phyloP scores from a whole-genome alignment of 2,888 invertebrate species.

The Parnassius smintheus region DNA sequence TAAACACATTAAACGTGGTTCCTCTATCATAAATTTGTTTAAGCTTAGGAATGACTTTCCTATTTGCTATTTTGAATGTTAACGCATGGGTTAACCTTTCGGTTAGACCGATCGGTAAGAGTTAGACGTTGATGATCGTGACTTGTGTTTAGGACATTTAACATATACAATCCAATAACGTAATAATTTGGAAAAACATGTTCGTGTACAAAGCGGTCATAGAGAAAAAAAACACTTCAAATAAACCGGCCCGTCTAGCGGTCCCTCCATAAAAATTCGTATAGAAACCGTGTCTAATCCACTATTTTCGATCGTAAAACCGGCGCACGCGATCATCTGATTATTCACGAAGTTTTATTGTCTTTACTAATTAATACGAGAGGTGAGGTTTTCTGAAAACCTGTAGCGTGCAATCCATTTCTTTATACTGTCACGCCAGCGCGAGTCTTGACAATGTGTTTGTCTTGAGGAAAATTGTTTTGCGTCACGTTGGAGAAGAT shows the following conservation, averaged over 20 bases:
- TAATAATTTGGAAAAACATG: constrained; percentile 23
- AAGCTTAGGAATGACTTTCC: too few relatives aligned
- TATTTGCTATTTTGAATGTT: too few relatives aligned
- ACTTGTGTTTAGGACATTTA: constrained; percentile 11
- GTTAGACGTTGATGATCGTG: not conserved
- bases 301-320: constrained; percentile 48
- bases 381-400: constrained; percentile 27
- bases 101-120: too few relatives aligned
- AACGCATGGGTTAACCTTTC: too few relatives aligned
- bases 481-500: not conserved
- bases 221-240: constrained; percentile 33
- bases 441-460: constrained; percentile 1
- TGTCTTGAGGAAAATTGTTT: constrained; percentile 8
- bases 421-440: constrained; percentile 24
- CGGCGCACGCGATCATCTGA: constrained; percentile 44
- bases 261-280: constrained; percentile 33
- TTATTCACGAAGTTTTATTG: constrained; percentile 44
- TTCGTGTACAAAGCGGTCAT: constrained; percentile 23
- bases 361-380: constrained; percentile 44
- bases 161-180: constrained; percentile 19
- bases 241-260: constrained; percentile 39
- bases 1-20: too few relatives aligned
- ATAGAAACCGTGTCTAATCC: constrained; percentile 44
- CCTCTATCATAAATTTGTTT: too few relatives aligned
- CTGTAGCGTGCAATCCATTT: constrained; percentile 23